Percentiles rank a stretch among this genome's conserved stretches.
Evolutionary conservation across 1,140 invertebrate genomes (phyloP).

Genomic region (Penaeus japonicus): DNA sequence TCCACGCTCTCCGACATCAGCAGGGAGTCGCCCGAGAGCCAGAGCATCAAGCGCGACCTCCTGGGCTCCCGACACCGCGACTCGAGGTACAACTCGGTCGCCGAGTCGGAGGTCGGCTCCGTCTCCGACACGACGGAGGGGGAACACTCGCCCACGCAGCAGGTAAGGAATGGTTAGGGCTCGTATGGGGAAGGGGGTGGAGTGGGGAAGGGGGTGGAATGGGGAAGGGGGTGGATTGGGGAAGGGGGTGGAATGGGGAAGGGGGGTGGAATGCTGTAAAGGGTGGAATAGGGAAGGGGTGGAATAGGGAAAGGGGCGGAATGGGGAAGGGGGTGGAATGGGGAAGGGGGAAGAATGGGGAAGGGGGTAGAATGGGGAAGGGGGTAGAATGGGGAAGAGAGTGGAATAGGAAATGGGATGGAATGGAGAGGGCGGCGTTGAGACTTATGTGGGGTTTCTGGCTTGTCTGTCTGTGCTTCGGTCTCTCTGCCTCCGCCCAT

Average conservation of each 20-base stretch:
- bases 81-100: conserved; percentile 39
- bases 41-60: conserved; percentile 39
- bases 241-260: background rate
- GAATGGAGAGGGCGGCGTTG: too few relatives aligned
- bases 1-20: conserved; percentile 36
- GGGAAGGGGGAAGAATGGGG: background rate
- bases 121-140: conserved; percentile 41
- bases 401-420: too few relatives aligned
- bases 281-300: too few relatives aligned
- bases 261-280: too few relatives aligned
- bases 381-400: too few relatives aligned
- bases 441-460: too few relatives aligned
- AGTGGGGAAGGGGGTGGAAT: background rate
- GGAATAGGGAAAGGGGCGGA: too few relatives aligned
- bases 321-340: too few relatives aligned
- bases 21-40: conserved; percentile 33
- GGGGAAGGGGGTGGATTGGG: background rate
- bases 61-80: conserved; percentile 30
- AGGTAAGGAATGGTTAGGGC: background rate
- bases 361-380: background rate
- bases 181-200: background rate
- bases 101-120: conserved; percentile 36
- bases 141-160: conserved; percentile 32
- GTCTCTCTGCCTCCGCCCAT: too few relatives aligned
- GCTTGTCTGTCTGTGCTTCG: too few relatives aligned